A percentile compares a stretch with the other conserved stretches of the same genome.
phyloP scores from a whole-genome alignment of 2,113 vertebrate genomes.

The Lampris megalopsis region DNA sequence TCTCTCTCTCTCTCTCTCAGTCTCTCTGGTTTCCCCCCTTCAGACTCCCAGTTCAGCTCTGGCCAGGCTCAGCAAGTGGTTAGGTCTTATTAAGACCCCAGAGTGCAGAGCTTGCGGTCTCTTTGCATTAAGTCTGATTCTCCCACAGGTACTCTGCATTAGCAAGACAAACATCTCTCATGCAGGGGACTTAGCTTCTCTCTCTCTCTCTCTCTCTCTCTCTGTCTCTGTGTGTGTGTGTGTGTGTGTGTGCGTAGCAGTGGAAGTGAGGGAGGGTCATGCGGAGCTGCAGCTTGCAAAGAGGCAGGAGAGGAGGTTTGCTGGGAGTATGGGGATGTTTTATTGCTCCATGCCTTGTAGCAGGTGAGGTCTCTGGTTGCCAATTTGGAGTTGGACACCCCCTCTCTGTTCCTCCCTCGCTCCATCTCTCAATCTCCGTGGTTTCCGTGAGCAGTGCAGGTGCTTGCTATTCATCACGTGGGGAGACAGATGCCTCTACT shows the following conservation, averaged over 20 bases:
- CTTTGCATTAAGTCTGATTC: constrained; percentile 70
- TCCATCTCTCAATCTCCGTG: constrained; percentile 54
- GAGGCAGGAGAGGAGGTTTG: constrained; percentile 34
- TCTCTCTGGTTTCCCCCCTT: constrained; percentile 47
- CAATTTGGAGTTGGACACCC: constrained; percentile 68
- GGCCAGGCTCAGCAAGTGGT: constrained; percentile 50
- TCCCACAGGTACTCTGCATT: constrained; percentile 76
- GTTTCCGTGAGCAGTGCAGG: constrained; percentile 78
- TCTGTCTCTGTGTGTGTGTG: constrained; percentile 14
- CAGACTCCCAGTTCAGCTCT: constrained; percentile 33
- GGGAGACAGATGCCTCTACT: constrained; percentile 79
- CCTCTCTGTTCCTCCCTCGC: constrained; percentile 55
- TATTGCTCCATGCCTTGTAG: constrained; percentile 66
- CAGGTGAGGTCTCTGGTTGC: constrained; percentile 84
- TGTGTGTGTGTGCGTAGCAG: constrained; percentile 28
- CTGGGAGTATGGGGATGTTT: constrained; percentile 57
- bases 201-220: constrained; percentile 3
- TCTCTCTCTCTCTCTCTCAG: constrained; percentile 19
- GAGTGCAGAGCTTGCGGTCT: constrained; percentile 60
- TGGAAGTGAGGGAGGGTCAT: neutral
- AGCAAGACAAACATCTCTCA: constrained; percentile 78
- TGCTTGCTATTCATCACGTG: constrained; percentile 80
- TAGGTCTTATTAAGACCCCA: constrained; percentile 69
- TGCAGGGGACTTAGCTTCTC: constrained; percentile 39
- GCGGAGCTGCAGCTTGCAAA: constrained; percentile 8